Evolutionary conservation across 2,888 invertebrate genomes (phyloP), one percentile per base, ranked within the genome.

Genomic region (Drosophila suboccidentalis): DNA sequence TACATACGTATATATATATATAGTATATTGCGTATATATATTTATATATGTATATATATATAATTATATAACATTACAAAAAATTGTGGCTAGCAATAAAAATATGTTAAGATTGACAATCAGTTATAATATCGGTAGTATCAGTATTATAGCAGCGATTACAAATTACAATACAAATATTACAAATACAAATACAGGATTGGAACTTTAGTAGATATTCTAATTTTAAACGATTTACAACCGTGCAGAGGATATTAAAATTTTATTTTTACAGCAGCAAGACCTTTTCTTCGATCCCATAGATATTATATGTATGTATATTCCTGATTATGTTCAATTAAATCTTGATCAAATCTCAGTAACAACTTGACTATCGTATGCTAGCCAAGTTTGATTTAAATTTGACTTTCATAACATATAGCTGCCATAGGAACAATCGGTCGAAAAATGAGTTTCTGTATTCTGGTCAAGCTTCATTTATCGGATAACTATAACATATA

Each of bases 41-140:
- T 22, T 4, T 4, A 22, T 41, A 53, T 53, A 29, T 49, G n/a
- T 41, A 46, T 65, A 50, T 59, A 61, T 62, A 46, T 69, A 61
- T 63, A 59, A 61, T 49, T 77, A 67, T 77, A 77, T 71, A 78
- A 76, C 80, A 80, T 74, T 78, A 78, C 74, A 78, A 76, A 86
- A 84, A 84, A 84, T 84, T 84, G 88, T 86, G 80, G 86, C 84
- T 84, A 84, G 83, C 88, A 75, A 78, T 84, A 82, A 86, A 87
- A 84, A 85, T 82, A 75, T 71, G 67, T 77, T 51, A 60, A 36
- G 22, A 36, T 60, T 70, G 78, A 86, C 87, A 78, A 74, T 83
- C 57, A 73, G 58, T 77, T 76, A 70, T 73, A 78, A 70, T 78
- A 77, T 78, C 76, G 76, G 76, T 77, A 77, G 76, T 78, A 74